These are phyloP conservation scores for Onychostoma macrolepis DNA, from an alignment of 2,113 vertebrate genomes.

Conservation along the genomic window DNA sequence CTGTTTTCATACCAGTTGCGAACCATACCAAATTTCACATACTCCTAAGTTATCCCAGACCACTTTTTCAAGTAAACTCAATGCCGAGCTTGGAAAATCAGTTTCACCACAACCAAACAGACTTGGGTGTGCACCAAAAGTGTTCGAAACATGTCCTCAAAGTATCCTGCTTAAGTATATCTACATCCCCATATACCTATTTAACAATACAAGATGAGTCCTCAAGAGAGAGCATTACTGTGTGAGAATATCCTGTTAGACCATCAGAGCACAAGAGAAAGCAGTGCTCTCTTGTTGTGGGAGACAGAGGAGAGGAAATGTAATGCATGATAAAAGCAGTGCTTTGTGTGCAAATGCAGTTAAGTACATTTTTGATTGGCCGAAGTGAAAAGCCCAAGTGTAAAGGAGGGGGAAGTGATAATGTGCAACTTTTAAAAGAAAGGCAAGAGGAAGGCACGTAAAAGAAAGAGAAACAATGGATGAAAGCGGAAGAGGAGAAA, in stretches of 20 bases:
- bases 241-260: neutral
- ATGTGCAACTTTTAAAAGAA: slow-evolving; percentile 38
- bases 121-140: neutral
- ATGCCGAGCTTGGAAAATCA: too few relatives aligned
- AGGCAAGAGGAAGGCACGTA: slow-evolving; percentile 16
- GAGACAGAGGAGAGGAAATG: slow-evolving; percentile 7
- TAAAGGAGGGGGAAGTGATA: slow-evolving; percentile 4
- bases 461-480: slow-evolving; percentile 24
- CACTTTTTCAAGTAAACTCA: neutral
- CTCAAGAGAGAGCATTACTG: neutral
- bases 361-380: slow-evolving; percentile 15
- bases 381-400: slow-evolving; percentile 20
- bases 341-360: slow-evolving; percentile 42
- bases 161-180: neutral
- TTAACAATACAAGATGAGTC: neutral
- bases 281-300: neutral
- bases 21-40: neutral
- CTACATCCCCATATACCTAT: neutral
- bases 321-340: slow-evolving; percentile 30
- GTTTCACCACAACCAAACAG: neutral
- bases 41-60: neutral
- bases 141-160: neutral
- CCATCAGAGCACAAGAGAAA: slow-evolving; percentile 31
- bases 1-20: neutral
- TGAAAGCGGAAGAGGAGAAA: slow-evolving; percentile 45